phyloP scores from a whole-genome alignment of 2,113 vertebrate species.

The Cyprinodon brontotheroides region DNA sequence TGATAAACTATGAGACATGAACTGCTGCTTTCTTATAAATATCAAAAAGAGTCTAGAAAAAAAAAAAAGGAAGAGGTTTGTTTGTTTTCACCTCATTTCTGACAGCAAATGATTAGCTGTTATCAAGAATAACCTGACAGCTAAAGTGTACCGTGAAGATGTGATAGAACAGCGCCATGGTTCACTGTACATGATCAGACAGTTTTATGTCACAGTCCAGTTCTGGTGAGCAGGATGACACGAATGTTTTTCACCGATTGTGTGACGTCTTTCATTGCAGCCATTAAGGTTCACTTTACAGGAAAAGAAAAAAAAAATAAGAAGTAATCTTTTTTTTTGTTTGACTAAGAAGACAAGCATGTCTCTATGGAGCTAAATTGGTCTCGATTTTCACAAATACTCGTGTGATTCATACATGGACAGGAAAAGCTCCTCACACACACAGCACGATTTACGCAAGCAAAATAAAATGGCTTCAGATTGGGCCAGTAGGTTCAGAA shows the following conservation, averaged over 20 bases:
- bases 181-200: background rate
- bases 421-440: no score
- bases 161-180: background rate
- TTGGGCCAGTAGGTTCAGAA: no score
- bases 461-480: no score
- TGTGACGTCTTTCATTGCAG: background rate
- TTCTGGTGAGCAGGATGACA: background rate
- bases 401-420: no score
- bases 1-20: background rate
- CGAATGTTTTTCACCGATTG: background rate
- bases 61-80: no score
- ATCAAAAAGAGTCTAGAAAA: background rate
- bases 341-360: no score
- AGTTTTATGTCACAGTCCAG: background rate
- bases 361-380: no score
- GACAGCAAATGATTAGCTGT: background rate
- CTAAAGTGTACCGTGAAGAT: background rate
- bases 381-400: no score
- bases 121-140: background rate
- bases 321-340: no score
- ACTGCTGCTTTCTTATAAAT: background rate
- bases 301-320: background rate
- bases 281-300: background rate
- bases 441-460: no score
- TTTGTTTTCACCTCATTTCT: background rate